A percentile compares a stretch with the other conserved stretches of the same genome.
Conservation (phyloP, 2,888 invertebrate genomes). For the Deilephila porcellus region DNA sequence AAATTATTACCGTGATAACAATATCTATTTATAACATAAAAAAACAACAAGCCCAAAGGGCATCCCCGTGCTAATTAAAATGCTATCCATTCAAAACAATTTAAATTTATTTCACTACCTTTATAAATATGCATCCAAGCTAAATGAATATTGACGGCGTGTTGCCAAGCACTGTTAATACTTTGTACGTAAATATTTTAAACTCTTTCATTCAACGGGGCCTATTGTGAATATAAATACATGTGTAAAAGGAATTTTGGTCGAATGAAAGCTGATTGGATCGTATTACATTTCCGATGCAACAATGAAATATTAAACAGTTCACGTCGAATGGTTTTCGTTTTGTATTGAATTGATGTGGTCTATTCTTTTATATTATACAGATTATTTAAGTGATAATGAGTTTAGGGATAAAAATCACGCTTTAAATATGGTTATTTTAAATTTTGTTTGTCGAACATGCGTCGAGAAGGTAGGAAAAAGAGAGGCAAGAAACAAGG, state of each 20-base stretch:
- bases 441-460: too few species aligned
- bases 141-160: constrained; percentile 40
- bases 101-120: constrained; percentile 26
- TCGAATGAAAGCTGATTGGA: constrained; percentile 25
- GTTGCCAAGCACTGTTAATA: constrained; percentile 34
- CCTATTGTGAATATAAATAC: constrained; percentile 20
- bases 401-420: too few species aligned
- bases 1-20: too few species aligned
- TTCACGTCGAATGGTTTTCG: neutral
- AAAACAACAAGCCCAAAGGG: neutral
- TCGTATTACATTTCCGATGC: constrained; percentile 9
- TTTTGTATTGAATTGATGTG: neutral
- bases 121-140: constrained; percentile 32
- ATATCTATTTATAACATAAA: too few species aligned
- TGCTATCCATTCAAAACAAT: neutral
- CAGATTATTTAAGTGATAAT: neutral
- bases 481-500: too few species aligned
- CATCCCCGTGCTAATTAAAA: neutral
- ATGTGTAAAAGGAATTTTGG: constrained; percentile 21
- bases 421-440: too few species aligned
- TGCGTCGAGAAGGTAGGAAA: too few species aligned
- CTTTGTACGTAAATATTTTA: constrained; percentile 38
- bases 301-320: constrained; percentile 23
- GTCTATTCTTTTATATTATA: constrained; percentile 1
- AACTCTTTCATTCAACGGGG: constrained; percentile 36